Percentiles rank a stretch among this genome's conserved stretches.
These are phyloP conservation scores for Ammospiza maritima DNA, from an alignment of 2,797 vertebrate species.

Conservation along the genomic window DNA sequence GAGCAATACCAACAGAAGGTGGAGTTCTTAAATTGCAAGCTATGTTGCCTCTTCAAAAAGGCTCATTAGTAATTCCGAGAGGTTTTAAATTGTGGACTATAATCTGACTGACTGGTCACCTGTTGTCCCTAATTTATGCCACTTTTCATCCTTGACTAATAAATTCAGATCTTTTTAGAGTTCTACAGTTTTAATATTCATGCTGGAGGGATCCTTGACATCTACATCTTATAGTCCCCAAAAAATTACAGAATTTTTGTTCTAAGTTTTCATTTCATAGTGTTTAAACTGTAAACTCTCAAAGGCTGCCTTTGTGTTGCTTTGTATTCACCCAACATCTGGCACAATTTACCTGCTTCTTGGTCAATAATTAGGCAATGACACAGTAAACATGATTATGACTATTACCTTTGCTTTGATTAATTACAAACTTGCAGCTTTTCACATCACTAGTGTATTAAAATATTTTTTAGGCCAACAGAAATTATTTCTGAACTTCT, in stretches of 20 bases:
- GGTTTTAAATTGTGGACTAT: background rate
- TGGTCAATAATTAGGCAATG: conserved; percentile 9
- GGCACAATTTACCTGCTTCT: background rate
- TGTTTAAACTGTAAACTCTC: background rate
- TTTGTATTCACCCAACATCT: background rate
- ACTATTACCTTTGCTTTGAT: background rate
- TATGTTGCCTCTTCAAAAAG: background rate
- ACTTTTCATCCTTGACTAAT: background rate
- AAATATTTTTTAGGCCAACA: background rate
- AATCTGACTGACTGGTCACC: background rate
- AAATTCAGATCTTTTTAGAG: background rate
- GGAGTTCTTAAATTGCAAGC: background rate
- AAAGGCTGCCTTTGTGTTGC: background rate
- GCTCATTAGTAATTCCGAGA: background rate
- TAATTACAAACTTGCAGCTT: background rate
- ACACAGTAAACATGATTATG: background rate
- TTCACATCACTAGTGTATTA: background rate
- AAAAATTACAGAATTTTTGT: background rate
- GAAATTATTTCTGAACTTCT: background rate
- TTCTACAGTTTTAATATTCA: background rate
- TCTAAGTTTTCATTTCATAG: background rate
- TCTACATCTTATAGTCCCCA: background rate
- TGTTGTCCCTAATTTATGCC: background rate
- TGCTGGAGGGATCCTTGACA: background rate
- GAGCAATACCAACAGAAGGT: background rate